A percentile compares a stretch with the other conserved stretches of the same genome.
These are phyloP conservation scores for Habroteleia sp. DNA, from an alignment of 2,888 invertebrate genomes.

Conservation along the genomic window DNA sequence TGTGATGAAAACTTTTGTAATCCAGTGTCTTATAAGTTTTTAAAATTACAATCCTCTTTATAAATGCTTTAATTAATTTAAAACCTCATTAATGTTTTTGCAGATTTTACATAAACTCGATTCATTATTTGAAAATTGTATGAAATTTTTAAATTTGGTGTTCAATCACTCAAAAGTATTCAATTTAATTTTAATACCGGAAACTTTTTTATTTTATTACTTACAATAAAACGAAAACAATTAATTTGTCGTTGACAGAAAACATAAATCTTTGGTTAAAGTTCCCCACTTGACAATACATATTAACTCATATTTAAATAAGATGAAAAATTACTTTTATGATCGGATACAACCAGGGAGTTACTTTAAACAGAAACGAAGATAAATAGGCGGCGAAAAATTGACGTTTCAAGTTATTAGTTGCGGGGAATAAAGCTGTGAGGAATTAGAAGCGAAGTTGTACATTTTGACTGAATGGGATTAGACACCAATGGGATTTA, in stretches of 20 bases:
- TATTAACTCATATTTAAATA: conserved; percentile 49
- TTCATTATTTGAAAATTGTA: too few species aligned
- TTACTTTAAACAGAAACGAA: conserved; percentile 41
- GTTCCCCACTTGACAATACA: conserved; percentile 25
- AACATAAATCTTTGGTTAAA: conserved; percentile 20
- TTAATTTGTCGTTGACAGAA: conserved; percentile 11
- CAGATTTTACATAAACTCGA: too few species aligned
- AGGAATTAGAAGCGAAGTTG: conserved; percentile 40
- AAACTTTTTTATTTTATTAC: background rate
- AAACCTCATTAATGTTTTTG: too few species aligned
- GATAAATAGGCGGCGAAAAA: conserved; percentile 34
- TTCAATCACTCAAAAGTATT: too few species aligned
- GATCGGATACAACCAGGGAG: conserved; percentile 21
- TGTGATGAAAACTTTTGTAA: too few species aligned
- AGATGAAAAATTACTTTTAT: conserved; percentile 44
- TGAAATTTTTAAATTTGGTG: too few species aligned
- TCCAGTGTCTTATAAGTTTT: too few species aligned
- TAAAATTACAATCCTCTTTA: too few species aligned
- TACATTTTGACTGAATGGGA: conserved; percentile 32
- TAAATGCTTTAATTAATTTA: too few species aligned
- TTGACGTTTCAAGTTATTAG: conserved; percentile 8
- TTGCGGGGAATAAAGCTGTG: conserved; percentile 44
- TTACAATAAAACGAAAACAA: conserved; percentile 6
- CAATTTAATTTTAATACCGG: too few species aligned
- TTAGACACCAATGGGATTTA: conserved; percentile 45